These are phyloP conservation scores for Hiodon tergisus DNA, from an alignment of 2,113 vertebrate species.

Conservation along the genomic window DNA sequence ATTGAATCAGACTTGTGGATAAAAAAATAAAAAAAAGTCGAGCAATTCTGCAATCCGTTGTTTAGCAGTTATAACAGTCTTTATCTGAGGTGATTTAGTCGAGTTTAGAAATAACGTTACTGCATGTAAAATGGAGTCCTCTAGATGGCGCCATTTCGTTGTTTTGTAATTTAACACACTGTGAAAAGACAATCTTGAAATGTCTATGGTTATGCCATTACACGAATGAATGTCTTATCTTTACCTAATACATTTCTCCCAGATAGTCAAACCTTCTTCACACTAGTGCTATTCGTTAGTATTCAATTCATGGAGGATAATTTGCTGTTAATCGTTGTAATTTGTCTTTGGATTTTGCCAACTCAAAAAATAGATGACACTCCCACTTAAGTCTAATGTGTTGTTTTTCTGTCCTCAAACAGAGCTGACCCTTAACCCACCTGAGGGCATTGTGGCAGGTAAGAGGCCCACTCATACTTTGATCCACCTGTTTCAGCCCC, in stretches of 20 bases:
- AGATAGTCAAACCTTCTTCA: no score
- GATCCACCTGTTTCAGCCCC: neutral
- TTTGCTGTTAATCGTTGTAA: neutral
- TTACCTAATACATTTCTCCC: no score
- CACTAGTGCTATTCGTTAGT: no score
- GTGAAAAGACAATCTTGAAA: no score
- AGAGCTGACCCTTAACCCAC: constrained; percentile 92
- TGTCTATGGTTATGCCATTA: no score
- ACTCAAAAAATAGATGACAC: neutral
- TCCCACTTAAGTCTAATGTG: neutral
- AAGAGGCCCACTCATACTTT: constrained; percentile 37
- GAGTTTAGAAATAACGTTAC: neutral
- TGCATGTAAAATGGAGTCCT: neutral
- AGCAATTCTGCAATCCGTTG: no score
- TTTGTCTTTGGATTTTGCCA: neutral
- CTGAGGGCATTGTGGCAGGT: constrained; percentile 97
- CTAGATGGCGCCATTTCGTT: constrained; percentile 8
- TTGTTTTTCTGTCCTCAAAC: constrained; percentile 42
- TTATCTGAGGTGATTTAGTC: no score
- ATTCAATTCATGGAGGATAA: neutral
- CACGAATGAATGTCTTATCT: no score
- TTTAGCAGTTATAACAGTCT: no score
- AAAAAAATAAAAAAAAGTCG: no score
- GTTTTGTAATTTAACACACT: neutral
- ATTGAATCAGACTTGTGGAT: no score